These are phyloP conservation scores for Phalloptychus januarius DNA, from an alignment of 2,797 vertebrate genomes.

Conservation along the genomic window DNA sequence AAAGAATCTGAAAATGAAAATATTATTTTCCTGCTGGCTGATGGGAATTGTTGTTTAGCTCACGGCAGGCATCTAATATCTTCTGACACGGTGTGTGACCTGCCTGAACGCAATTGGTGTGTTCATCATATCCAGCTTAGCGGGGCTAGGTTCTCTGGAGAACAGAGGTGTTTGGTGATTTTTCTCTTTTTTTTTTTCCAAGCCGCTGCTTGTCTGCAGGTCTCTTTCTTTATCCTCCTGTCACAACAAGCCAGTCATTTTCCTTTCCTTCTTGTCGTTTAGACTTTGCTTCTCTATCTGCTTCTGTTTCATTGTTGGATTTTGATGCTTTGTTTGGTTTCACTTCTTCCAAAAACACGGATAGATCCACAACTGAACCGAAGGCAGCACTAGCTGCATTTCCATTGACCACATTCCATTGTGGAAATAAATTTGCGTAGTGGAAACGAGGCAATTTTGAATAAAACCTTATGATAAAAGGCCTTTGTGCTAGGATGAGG, in stretches of 20 bases:
- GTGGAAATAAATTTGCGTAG: too few relatives aligned
- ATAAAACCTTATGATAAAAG: too few relatives aligned
- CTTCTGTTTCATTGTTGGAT: conserved; percentile 49
- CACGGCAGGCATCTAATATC: conserved; percentile 97
- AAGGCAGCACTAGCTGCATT: background rate
- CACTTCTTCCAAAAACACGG: conserved; percentile 36
- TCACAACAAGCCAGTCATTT: conserved; percentile 31
- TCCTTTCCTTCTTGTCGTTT: conserved; percentile 35
- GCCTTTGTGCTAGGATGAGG: too few relatives aligned
- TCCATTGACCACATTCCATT: too few relatives aligned
- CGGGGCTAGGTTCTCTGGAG: conserved; percentile 87
- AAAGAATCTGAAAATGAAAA: conserved; percentile 98
- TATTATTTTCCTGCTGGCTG: conserved; percentile 97
- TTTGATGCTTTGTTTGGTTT: conserved; percentile 43
- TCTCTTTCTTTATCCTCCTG: conserved; percentile 13
- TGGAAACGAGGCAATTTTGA: too few relatives aligned
- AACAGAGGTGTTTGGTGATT: conserved; percentile 77
- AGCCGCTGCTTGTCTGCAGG: conserved; percentile 36
- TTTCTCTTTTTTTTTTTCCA: conserved; percentile 13
- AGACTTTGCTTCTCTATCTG: conserved; percentile 34
- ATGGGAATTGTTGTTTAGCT: conserved; percentile 99
- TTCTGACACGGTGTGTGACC: conserved; percentile 96
- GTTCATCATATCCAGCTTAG: conserved; percentile 99
- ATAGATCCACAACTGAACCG: conserved; percentile 52
- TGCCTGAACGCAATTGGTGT: conserved; percentile 99